Conservation (phyloP, 2,888 invertebrate species). For the Cyclophora albipunctata region DNA sequence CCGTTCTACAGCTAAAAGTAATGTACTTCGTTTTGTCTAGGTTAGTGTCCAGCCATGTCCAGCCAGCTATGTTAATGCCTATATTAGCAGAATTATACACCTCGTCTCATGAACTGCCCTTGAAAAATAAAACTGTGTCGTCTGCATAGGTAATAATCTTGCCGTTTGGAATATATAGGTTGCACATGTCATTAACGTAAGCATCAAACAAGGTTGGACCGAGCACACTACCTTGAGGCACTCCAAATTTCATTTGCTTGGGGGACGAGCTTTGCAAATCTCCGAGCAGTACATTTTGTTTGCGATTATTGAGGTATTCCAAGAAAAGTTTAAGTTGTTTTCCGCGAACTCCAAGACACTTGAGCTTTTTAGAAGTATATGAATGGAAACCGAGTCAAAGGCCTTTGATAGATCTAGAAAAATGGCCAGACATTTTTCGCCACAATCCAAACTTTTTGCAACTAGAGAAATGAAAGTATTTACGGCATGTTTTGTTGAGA, state of each 20-base stretch:
- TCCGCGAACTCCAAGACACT: constrained; percentile 3
- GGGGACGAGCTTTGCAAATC: neutral
- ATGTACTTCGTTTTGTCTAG: neutral
- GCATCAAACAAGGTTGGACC: constrained; percentile 3
- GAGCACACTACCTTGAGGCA: constrained; percentile 6
- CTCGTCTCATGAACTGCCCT: neutral
- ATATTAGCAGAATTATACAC: neutral
- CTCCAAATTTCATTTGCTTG: neutral
- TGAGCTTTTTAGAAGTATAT: neutral
- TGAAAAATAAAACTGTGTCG: neutral
- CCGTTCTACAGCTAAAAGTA: neutral
- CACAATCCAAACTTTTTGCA: too few species aligned
- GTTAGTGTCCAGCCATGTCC: neutral
- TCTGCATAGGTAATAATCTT: constrained; percentile 2
- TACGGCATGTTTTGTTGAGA: neutral
- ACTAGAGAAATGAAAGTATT: too few species aligned
- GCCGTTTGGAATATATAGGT: neutral
- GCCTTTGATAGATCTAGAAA: neutral
- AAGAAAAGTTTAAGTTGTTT: neutral
- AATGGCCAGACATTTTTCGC: too few species aligned
- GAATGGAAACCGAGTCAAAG: too few species aligned
- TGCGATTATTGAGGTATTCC: constrained; percentile 1
- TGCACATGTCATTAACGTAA: constrained; percentile 3
- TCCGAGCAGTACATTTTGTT: neutral
- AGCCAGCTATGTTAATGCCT: neutral